Conservation (phyloP, 1,140 invertebrate species). For the Hylyphantes graminicola region DNA sequence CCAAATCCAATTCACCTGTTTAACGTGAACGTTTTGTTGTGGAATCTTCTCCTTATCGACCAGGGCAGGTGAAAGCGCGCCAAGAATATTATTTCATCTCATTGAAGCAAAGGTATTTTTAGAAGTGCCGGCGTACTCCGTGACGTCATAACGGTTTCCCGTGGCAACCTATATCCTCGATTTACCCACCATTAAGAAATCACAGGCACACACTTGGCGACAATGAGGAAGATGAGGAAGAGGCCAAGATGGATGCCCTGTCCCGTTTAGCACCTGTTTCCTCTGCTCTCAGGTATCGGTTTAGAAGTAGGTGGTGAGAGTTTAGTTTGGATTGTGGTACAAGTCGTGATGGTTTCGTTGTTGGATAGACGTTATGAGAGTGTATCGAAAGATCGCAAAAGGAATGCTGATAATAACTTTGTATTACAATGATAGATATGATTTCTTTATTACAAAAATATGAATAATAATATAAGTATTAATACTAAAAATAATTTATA, state of each 20-base stretch:
- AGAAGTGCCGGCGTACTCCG: slow-evolving; percentile 42
- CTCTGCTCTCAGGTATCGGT: neutral
- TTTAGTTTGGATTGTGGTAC: too few relatives aligned
- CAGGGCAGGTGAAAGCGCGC: slow-evolving; percentile 4
- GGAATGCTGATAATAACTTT: too few relatives aligned
- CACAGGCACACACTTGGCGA: slow-evolving; percentile 35
- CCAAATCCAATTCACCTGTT: too few relatives aligned
- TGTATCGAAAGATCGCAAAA: too few relatives aligned
- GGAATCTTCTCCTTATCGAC: slow-evolving; percentile 16
- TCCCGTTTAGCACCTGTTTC: slow-evolving; percentile 27
- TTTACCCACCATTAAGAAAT: slow-evolving; percentile 53
- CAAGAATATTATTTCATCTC: slow-evolving; percentile 51
- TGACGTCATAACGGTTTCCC: slow-evolving; percentile 55
- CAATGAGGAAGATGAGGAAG: neutral
- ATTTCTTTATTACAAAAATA: too few relatives aligned
- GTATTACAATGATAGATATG: too few relatives aligned
- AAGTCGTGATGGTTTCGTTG: too few relatives aligned
- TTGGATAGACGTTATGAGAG: too few relatives aligned
- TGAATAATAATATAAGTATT: too few relatives aligned
- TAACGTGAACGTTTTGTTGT: neutral
- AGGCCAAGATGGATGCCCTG: neutral
- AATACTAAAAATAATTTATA: too few relatives aligned
- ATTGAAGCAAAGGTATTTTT: slow-evolving; percentile 51
- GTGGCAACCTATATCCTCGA: slow-evolving; percentile 46
- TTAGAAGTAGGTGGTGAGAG: neutral